Evolutionary conservation across 1,140 invertebrate genomes (phyloP).

Genomic region (Drosophila pectinifera): DNA sequence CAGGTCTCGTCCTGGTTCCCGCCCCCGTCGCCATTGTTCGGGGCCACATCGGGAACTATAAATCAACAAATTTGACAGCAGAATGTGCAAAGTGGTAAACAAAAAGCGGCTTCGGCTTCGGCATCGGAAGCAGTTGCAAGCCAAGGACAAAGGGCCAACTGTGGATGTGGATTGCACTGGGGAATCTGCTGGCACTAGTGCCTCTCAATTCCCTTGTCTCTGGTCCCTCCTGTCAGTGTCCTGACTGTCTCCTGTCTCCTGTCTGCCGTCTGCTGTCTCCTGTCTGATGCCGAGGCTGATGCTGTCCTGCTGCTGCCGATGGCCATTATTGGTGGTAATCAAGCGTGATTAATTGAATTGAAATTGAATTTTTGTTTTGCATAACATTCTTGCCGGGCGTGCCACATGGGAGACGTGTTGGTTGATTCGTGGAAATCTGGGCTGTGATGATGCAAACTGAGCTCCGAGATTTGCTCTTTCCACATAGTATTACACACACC

Average conservation of each 20-base stretch:
- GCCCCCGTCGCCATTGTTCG: constrained; percentile 31
- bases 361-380: constrained; percentile 66
- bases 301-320: constrained; percentile 31
- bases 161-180: constrained; percentile 34
- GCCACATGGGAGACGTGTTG: constrained; percentile 11
- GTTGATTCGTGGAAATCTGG: constrained; percentile 1
- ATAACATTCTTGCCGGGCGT: constrained; percentile 26
- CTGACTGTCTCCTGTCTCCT: constrained; percentile 10
- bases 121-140: constrained; percentile 49
- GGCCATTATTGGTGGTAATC: constrained; percentile 63
- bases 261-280: constrained; percentile 20
- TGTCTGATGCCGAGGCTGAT: constrained; percentile 18
- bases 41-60: constrained; percentile 60
- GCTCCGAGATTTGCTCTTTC: constrained; percentile 9
- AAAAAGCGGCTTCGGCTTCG: constrained; percentile 51
- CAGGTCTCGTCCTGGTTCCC: neutral
- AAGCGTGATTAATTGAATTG: constrained; percentile 69
- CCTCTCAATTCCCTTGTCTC: constrained; percentile 8
- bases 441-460: neutral
- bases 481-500: neutral
- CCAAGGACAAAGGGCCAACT: constrained; percentile 47
- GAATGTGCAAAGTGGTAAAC: constrained; percentile 75
- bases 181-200: constrained; percentile 24
- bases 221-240: constrained; percentile 25
- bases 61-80: constrained; percentile 75